Base-by-base conservation (phyloP, 2,888 invertebrate species). In the Scaptomyza caliginosa region DNA sequence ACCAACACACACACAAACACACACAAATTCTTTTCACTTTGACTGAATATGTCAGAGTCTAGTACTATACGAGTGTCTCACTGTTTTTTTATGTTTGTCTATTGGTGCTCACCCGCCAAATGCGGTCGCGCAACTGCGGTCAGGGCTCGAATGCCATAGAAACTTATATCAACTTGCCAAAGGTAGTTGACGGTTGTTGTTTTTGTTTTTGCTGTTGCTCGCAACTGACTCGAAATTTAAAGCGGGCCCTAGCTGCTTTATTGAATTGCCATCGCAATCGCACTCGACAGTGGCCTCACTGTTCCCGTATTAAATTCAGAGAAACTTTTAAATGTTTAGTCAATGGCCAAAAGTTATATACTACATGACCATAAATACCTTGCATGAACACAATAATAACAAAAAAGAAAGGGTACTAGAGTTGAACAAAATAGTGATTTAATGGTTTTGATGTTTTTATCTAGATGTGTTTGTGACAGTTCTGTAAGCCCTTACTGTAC, bases 101-200 rank as follows among this genome's bases (percentile, higher is more conserved):
- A 54, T 55, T 40, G 57, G 45, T 85, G 83, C 68, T 82, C 68
- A 65, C 76, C 79, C 72, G 83, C 85, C 79, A 69, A 81, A 68
- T 72, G 81, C 86, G 83, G 83, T 67, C 68, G 65, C 76, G 66
- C 87, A 82, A 81, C 81, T 81, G 81, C 79, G 87, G 86, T 75
- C 67, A 63, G 62, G 64, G 52, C 64, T 45, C 39, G 55, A 24
- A 40, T 43, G 57, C 36, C 58, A 51, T 40, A 28, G 59, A 50
- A 54, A 82, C 81, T 81, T 81, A 81, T 81, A 81, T 75, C 72
- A 82, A 48, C 65, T 82, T 54, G 46, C 38, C 59, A 59, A 68
- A 46, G 62, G 43, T 60, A 40, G 56, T 50, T 45, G 59, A 48
- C 49, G 55, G 24, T 34, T 43, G 40, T 36, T 42, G 36, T 48